Conservation (phyloP, 1,140 invertebrate genomes). For the Eumaeus atala region DNA sequence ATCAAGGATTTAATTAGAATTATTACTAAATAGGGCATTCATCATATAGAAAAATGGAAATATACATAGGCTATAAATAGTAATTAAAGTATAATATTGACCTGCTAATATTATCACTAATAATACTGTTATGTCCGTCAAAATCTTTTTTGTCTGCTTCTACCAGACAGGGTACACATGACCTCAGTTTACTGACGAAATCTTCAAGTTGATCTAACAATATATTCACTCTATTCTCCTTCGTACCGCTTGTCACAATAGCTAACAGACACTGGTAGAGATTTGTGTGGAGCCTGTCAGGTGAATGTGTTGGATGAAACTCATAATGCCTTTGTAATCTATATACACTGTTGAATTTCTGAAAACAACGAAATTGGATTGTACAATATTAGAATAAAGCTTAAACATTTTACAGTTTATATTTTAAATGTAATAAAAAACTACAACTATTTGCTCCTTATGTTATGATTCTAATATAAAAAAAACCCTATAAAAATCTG, state of each 20-base stretch:
- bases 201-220: constrained; percentile 55
- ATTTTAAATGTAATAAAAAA: not conserved
- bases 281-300: constrained; percentile 49
- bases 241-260: constrained; percentile 43
- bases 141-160: constrained; percentile 26
- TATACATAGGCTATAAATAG: constrained; percentile 3
- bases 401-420: too few species aligned
- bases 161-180: constrained; percentile 48
- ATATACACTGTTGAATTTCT: constrained; percentile 57
- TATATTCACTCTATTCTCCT: constrained; percentile 37
- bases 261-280: constrained; percentile 56
- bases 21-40: not conserved
- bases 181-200: constrained; percentile 47
- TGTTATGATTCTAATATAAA: not conserved
- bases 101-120: constrained; percentile 58
- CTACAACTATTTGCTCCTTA: not conserved
- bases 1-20: not conserved
- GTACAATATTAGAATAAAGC: too few species aligned
- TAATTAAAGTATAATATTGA: constrained; percentile 22
- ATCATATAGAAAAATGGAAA: constrained; percentile 4
- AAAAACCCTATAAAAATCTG: not conserved
- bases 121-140: constrained; percentile 35
- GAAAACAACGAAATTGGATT: constrained; percentile 22
- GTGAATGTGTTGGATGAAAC: constrained; percentile 50
- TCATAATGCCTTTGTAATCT: constrained; percentile 55